Conservation (phyloP, 2,888 invertebrate species). For the Parnassius apollo region DNA sequence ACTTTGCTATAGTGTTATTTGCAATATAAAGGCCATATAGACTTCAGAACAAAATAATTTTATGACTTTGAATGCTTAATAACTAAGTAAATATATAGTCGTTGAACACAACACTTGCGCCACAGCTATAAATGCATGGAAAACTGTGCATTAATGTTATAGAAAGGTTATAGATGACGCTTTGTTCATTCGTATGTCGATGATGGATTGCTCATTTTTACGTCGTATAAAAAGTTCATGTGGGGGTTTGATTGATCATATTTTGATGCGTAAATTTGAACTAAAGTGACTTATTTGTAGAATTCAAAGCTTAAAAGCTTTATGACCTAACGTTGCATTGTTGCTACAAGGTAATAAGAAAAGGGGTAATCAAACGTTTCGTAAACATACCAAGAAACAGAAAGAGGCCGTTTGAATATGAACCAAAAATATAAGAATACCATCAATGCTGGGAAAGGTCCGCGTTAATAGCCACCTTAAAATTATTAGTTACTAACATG, state of each 20-base stretch:
- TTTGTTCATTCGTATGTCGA: conserved; percentile 21
- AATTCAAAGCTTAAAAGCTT: too few relatives aligned
- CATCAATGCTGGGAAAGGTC: too few relatives aligned
- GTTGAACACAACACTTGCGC: conserved; percentile 4
- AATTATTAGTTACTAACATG: too few relatives aligned
- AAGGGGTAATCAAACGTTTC: too few relatives aligned
- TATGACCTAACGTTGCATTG: too few relatives aligned
- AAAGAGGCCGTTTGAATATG: too few relatives aligned
- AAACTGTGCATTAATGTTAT: not conserved
- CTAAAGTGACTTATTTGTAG: not conserved
- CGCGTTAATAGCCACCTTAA: too few relatives aligned
- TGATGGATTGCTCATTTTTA: conserved; percentile 21
- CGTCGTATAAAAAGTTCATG: conserved; percentile 12
- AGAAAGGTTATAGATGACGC: not conserved
- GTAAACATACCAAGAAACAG: too few relatives aligned
- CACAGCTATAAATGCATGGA: conserved; percentile 11
- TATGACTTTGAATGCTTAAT: conserved; percentile 3
- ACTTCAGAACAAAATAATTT: not conserved
- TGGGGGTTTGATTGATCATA: conserved; percentile 13
- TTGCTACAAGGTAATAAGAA: too few relatives aligned
- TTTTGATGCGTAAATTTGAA: conserved; percentile 10
- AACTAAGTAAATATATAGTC: conserved; percentile 10
- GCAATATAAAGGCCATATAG: too few relatives aligned
- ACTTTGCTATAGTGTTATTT: too few relatives aligned
- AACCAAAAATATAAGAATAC: too few relatives aligned